A percentile compares a stretch with the other conserved stretches of the same genome.
Conservation (phyloP, 2,113 vertebrate genomes). For the Canis aureus region DNA sequence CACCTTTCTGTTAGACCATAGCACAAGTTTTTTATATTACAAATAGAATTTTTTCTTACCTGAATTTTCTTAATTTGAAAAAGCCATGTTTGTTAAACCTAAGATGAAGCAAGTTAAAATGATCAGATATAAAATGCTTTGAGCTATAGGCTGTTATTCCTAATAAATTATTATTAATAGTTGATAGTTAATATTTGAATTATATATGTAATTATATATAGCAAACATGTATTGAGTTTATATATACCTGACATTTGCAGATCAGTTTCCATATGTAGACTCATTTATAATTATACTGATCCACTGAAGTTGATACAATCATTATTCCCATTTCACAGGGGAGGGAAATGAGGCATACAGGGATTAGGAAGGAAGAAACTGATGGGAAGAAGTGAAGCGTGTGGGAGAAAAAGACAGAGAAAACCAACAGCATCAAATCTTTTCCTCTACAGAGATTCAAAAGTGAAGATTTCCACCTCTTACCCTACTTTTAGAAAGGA, state of each 20-base stretch:
- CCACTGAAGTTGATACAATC: neutral
- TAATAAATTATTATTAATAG: neutral
- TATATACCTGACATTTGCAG: neutral
- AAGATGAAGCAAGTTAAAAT: neutral
- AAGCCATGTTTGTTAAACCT: neutral
- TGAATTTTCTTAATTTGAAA: neutral
- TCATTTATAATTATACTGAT: neutral
- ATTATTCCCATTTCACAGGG: neutral
- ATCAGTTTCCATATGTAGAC: neutral
- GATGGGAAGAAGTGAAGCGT: neutral
- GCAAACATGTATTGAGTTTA: neutral
- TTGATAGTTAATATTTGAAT: neutral
- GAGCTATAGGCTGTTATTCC: neutral
- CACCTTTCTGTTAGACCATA: neutral
- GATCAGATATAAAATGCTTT: neutral
- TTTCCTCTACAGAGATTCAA: neutral
- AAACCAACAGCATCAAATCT: neutral
- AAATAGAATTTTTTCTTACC: neutral
- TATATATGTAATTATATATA: neutral
- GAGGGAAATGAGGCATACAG: neutral
- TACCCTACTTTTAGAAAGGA: neutral
- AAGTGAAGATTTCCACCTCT: neutral
- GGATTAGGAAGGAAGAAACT: neutral
- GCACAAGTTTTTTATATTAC: neutral
- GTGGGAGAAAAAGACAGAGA: neutral